phyloP scores from a whole-genome alignment of 1,140 invertebrate genomes.

The Zaprionus inermis region DNA sequence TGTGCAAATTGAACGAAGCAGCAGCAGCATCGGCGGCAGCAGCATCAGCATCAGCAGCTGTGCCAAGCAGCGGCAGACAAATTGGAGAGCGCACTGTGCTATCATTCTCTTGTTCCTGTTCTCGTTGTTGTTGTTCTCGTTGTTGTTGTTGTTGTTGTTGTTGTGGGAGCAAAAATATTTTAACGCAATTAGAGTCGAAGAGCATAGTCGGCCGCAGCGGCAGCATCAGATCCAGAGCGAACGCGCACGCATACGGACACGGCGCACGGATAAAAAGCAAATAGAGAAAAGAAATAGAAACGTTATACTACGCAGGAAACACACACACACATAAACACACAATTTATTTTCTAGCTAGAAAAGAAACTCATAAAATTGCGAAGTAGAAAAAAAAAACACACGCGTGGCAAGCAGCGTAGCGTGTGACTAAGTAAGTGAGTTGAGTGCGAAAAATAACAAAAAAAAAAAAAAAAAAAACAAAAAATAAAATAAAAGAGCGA shows the following conservation, averaged over 20 bases:
- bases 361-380: conserved; percentile 12
- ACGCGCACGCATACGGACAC: conserved; percentile 78
- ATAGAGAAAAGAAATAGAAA: background rate
- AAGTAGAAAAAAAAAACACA: conserved; percentile 15
- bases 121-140: conserved; percentile 6
- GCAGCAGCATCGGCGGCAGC: conserved; percentile 42
- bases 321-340: conserved; percentile 23
- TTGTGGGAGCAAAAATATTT: conserved; percentile 78
- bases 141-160: conserved; percentile 56
- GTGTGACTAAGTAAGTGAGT: conserved; percentile 26
- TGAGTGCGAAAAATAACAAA: conserved; percentile 15
- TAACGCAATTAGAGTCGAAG: conserved; percentile 77
- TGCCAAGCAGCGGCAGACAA: conserved; percentile 50
- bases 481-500: conserved; percentile 26
- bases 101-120: conserved; percentile 36
- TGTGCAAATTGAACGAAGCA: conserved; percentile 65
- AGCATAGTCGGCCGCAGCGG: conserved; percentile 36
- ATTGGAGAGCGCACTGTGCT: conserved; percentile 66
- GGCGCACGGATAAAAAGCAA: conserved; percentile 69
- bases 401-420: conserved; percentile 1
- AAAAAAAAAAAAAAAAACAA: conserved; percentile 28
- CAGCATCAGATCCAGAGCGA: conserved; percentile 71
- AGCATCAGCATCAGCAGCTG: background rate
- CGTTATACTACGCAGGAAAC: background rate
- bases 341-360: conserved; percentile 8